Evolutionary conservation across 1,140 invertebrate species (phyloP), one percentile per base, ranked within the genome.

Genomic region (Aphaenogaster floridana): DNA sequence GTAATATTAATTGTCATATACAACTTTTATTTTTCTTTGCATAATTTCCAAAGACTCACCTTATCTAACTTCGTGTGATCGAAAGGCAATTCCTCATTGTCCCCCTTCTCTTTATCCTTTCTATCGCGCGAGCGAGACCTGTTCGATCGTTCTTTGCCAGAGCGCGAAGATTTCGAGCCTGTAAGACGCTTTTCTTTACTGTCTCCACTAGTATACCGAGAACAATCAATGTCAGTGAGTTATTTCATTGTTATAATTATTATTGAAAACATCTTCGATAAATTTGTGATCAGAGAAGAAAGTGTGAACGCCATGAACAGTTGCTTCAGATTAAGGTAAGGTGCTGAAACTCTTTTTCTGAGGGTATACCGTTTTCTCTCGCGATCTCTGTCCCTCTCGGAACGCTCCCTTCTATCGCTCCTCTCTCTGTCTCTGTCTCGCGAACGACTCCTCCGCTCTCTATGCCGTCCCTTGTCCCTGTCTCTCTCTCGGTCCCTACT

Each of bases 31-130:
- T 9, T 17, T 42, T 5, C 13, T n/a, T 71, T 1, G 15, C 0
- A 21, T 48, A 39, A 69, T n/a, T 1, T 83, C 45, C 21, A 8
- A 69, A 84, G 39, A 83, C 71, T 93, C 93, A 97, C 97, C 96
- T 98, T 98, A 92, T 98, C 97, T 88, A 97, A 96, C 94, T 97
- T 97, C 54, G 97, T 97, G 57, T 97, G 97, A 93, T 98, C 97
- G 94, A 97, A 98, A 15, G 96, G 94, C 88, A 96, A 94, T 80
- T 96, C 96, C 57, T 95, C 95, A 87, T 94, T 95, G 77, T 96
- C 96, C 42, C 95, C 94, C 86, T 96, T 95, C 93, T 97, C 97
- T 79, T 96, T 95, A 85, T 95, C 93, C 52, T 96, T 95, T n/a
- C 90, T 66, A 0, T 91, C 90, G 4, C 94, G 88, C 0, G 95